Conservation (phyloP, 2,113 vertebrate species). For the Salvelinus namaycush region DNA sequence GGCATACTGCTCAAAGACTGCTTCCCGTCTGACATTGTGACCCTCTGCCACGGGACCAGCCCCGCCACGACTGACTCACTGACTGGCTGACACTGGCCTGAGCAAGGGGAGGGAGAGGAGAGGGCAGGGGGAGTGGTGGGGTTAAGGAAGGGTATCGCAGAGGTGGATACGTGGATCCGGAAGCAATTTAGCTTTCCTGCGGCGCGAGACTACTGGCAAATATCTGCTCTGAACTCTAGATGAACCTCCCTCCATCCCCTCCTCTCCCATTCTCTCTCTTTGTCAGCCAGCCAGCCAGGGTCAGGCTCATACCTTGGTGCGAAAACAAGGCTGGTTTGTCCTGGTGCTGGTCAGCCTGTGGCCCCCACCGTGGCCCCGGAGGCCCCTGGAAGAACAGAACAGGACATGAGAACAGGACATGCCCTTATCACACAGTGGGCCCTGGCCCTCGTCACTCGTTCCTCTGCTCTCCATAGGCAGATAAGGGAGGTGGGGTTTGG, state of each 20-base stretch:
- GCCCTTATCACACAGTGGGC: conserved; percentile 64
- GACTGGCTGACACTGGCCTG: conserved; percentile 39
- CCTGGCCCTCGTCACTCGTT: conserved; percentile 69
- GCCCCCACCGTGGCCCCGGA: conserved; percentile 52
- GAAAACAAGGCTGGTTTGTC: conserved; percentile 34
- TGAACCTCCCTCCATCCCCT: conserved; percentile 77
- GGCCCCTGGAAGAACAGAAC: conserved; percentile 15
- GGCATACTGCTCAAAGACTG: conserved; percentile 94
- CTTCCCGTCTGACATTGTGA: conserved; percentile 93
- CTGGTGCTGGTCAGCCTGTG: conserved; percentile 37
- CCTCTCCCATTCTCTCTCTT: conserved; percentile 5
- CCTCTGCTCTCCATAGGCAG: conserved; percentile 52
- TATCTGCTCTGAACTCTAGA: conserved; percentile 89
- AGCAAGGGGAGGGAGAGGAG: conserved; percentile 24
- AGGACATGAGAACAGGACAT: conserved; percentile 62
- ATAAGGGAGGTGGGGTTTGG: conserved; percentile 63
- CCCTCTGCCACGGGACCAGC: conserved; percentile 75
- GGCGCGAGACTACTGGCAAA: conserved; percentile 77
- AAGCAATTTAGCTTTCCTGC: conserved; percentile 90
- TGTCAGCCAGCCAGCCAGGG: conserved; percentile 28
- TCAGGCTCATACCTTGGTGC: conserved; percentile 50
- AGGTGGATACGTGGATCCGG: conserved; percentile 78
- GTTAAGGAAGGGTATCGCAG: conserved; percentile 41
- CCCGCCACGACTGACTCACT: conserved; percentile 47
- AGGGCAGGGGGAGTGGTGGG: conserved; percentile 21